Percentiles rank a stretch among this genome's conserved stretches.
Conservation (phyloP, 2,888 invertebrate genomes). For the Frankliniella fusca region DNA sequence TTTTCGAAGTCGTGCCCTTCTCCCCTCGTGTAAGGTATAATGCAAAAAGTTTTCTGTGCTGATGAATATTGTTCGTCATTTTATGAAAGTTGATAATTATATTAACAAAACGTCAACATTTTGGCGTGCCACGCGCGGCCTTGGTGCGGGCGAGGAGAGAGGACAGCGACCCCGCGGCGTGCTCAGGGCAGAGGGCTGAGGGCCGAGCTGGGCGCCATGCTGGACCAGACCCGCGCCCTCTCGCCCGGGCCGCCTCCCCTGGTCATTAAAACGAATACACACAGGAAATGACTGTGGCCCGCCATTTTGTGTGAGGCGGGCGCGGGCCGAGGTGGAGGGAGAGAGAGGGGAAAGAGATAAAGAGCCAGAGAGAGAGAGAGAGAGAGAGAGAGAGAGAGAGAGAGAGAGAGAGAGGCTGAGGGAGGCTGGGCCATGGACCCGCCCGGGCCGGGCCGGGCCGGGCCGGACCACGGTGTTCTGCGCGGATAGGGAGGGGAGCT, state of each 20-base stretch:
- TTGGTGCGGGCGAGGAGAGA: too few species aligned
- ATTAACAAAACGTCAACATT: too few species aligned
- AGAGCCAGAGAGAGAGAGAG: not conserved
- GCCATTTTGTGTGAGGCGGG: not conserved
- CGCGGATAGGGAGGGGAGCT: not conserved
- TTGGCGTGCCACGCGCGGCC: too few species aligned
- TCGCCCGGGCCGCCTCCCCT: not conserved
- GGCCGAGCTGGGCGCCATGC: too few species aligned
- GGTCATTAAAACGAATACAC: conserved; percentile 24
- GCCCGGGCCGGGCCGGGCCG: not conserved
- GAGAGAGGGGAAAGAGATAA: not conserved
- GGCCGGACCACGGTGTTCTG: not conserved
- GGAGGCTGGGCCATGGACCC: not conserved
- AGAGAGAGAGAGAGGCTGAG: not conserved
- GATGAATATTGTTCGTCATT: too few species aligned
- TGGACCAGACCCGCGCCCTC: too few species aligned
- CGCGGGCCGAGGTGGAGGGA: not conserved
- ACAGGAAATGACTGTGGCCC: conserved; percentile 14
- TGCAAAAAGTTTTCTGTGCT: too few species aligned
- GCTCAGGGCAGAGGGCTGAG: too few species aligned
- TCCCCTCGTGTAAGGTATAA: too few species aligned
- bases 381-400: not conserved
- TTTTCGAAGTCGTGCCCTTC: too few species aligned
- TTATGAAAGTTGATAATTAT: too few species aligned
- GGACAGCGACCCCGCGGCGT: too few species aligned